Evolutionary conservation across 2,888 invertebrate species (phyloP).

Genomic region (Bombyx huttoni): DNA sequence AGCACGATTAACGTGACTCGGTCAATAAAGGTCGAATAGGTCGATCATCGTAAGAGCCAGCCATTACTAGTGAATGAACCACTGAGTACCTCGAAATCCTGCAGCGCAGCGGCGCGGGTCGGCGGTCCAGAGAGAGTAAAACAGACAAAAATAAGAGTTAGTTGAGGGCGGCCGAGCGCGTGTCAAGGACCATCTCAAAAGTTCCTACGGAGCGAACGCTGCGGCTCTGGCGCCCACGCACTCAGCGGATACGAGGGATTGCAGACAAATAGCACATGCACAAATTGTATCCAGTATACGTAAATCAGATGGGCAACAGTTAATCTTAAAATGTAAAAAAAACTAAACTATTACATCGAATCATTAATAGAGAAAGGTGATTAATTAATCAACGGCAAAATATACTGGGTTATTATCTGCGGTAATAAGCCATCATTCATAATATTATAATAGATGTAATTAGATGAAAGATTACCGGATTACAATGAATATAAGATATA

Average conservation of each 20-base stretch:
- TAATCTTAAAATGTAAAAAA: constrained; percentile 45
- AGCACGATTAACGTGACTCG: constrained; percentile 51
- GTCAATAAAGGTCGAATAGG: constrained; percentile 52
- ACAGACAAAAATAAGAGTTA: constrained; percentile 78
- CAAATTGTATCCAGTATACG: constrained; percentile 29
- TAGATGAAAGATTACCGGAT: constrained; percentile 41
- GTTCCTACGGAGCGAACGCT: constrained; percentile 71
- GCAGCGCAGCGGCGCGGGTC: constrained; percentile 77
- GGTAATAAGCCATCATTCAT: constrained; percentile 40
- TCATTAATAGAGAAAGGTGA: constrained; percentile 50
- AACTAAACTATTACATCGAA: constrained; percentile 63
- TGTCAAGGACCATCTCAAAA: constrained; percentile 94
- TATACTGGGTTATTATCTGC: constrained; percentile 24
- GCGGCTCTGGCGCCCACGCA: constrained; percentile 14
- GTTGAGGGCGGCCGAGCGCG: constrained; percentile 69
- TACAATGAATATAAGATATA: constrained; percentile 24
- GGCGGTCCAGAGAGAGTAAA: constrained; percentile 80
- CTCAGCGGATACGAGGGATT: constrained; percentile 24
- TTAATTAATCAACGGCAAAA: constrained; percentile 26
- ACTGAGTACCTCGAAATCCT: constrained; percentile 89
- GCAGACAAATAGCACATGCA: constrained; percentile 62
- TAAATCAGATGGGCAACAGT: constrained; percentile 48
- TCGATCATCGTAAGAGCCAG: constrained; percentile 56
- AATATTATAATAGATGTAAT: constrained; percentile 30
- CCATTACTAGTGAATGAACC: constrained; percentile 69